Evolutionary conservation across 2,113 vertebrate species (phyloP).

Genomic region (Callopanchax toddi): DNA sequence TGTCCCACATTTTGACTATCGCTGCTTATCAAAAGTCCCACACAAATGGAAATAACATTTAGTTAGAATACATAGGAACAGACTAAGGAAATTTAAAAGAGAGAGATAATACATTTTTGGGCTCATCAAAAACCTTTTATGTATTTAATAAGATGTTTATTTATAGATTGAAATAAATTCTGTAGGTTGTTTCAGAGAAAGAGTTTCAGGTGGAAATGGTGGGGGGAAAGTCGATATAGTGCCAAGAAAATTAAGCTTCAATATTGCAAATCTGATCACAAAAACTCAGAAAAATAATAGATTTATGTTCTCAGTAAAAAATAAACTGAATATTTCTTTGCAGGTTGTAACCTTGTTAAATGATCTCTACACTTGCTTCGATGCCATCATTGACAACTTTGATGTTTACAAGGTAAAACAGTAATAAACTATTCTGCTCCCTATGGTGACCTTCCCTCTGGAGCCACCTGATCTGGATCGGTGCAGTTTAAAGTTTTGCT

Average conservation of each 20-base stretch:
- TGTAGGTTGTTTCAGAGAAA: no score
- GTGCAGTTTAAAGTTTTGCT: not conserved
- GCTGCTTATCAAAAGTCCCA: not conserved
- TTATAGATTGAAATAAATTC: no score
- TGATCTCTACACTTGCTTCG: conserved; percentile 94
- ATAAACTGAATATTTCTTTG: not conserved
- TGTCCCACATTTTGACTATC: not conserved
- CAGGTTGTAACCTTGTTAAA: conserved; percentile 92
- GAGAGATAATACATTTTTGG: no score
- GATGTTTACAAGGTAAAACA: conserved; percentile 92
- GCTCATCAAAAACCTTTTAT: no score
- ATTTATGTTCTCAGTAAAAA: not conserved
- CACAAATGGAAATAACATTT: not conserved
- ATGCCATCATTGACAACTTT: conserved; percentile 96
- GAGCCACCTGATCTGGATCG: not conserved
- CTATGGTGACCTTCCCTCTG: no score
- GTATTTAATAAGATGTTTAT: no score
- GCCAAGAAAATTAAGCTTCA: not conserved
- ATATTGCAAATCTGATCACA: not conserved
- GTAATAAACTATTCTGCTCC: not conserved
- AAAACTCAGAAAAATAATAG: not conserved
- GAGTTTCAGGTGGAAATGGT: no score
- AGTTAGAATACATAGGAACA: not conserved
- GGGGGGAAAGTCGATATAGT: no score
- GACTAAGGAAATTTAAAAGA: no score